Conservation (phyloP, 2,888 invertebrate genomes). For the Xestia xanthographa region DNA sequence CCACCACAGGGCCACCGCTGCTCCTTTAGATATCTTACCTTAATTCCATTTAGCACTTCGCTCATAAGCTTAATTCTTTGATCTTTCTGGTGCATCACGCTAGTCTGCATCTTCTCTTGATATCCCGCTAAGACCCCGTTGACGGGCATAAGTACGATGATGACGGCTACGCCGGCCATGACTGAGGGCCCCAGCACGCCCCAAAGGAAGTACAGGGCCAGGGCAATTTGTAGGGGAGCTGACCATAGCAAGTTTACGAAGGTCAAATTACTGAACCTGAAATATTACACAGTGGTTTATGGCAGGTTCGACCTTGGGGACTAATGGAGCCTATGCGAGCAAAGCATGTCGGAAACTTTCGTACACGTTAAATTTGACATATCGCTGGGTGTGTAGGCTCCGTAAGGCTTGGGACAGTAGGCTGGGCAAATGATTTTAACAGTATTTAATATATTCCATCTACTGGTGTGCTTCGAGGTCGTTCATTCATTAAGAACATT, state of each 20-base stretch:
- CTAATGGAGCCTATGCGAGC: background rate
- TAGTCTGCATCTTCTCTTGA: constrained; percentile 93
- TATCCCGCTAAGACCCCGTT: constrained; percentile 94
- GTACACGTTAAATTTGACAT: background rate
- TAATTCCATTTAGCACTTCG: constrained; percentile 96
- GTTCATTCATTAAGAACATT: background rate
- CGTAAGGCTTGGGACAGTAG: background rate
- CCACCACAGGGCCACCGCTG: too few species aligned
- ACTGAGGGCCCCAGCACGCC: constrained; percentile 94
- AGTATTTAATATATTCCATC: background rate
- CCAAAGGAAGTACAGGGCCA: constrained; percentile 95
- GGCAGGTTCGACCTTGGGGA: background rate
- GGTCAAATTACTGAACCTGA: constrained; percentile 93
- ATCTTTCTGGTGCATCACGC: constrained; percentile 96
- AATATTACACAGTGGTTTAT: constrained; percentile 6
- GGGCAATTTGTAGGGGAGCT: constrained; percentile 94
- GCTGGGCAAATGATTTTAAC: background rate
- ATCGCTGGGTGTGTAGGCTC: background rate
- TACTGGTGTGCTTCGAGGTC: constrained; percentile 2
- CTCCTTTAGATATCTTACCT: constrained; percentile 85
- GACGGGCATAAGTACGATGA: constrained; percentile 96
- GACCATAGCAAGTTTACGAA: constrained; percentile 96
- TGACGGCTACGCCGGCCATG: constrained; percentile 96
- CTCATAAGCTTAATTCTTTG: constrained; percentile 96
- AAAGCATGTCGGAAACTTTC: background rate